These are phyloP conservation scores for Thumatha senex DNA, from an alignment of 2,888 invertebrate genomes.

Conservation along the genomic window DNA sequence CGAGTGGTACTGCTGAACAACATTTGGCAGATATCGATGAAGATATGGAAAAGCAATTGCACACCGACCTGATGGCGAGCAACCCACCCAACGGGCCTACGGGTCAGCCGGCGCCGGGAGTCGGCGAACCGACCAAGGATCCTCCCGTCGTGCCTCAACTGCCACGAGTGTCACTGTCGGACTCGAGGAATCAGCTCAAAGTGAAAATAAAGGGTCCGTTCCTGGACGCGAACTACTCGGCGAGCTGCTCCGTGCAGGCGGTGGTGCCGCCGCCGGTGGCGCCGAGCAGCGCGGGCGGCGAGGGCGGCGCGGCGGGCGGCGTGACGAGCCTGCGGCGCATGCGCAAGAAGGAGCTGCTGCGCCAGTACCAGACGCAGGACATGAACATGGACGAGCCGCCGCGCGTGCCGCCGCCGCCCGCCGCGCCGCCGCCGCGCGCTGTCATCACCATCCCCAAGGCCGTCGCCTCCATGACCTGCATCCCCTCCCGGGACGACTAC, in stretches of 20 bases:
- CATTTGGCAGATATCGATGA: conserved; percentile 90
- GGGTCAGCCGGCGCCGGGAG: conserved; percentile 37
- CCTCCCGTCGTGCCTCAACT: conserved; percentile 44
- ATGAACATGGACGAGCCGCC: conserved; percentile 92
- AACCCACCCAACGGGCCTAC: conserved; percentile 65
- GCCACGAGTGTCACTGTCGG: conserved; percentile 89
- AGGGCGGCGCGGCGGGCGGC: conserved; percentile 78
- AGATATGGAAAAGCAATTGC: conserved; percentile 90
- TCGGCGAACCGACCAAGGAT: conserved; percentile 51
- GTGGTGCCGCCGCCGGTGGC: conserved; percentile 77
- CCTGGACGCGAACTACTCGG: conserved; percentile 89
- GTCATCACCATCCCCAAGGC: conserved; percentile 94
- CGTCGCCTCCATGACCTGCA: conserved; percentile 93
- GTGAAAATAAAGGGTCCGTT: conserved; percentile 96
- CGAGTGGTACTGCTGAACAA: conserved; percentile 87
- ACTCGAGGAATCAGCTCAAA: conserved; percentile 93
- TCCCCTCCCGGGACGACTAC: conserved; percentile 93
- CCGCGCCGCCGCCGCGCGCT: conserved; percentile 85
- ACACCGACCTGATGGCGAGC: conserved; percentile 85
- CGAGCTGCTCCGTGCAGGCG: conserved; percentile 84
- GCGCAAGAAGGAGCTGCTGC: conserved; percentile 94
- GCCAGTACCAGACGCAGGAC: conserved; percentile 92
- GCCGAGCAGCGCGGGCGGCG: conserved; percentile 62
- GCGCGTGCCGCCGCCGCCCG: conserved; percentile 80
- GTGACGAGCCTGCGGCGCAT: conserved; percentile 91